A percentile compares a stretch with the other conserved stretches of the same genome.
Evolutionary conservation across 2,797 vertebrate species (phyloP).

Genomic region (Anguilla pacifica): DNA sequence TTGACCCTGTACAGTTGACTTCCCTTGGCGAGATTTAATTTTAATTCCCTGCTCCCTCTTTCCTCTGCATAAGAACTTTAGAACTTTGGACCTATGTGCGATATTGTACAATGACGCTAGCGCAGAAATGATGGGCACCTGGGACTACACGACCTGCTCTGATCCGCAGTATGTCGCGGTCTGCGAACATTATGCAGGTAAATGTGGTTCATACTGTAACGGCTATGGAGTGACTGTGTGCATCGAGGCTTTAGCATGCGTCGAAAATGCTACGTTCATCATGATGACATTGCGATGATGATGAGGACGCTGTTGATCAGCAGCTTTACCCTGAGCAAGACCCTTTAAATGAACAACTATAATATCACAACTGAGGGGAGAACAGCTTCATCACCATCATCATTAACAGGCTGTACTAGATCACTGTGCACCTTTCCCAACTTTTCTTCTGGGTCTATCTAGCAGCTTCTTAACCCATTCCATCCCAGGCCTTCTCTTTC

Average conservation of each 20-base stretch:
- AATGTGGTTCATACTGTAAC: neutral
- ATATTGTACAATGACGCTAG: slow-evolving; percentile 79
- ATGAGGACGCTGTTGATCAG: neutral
- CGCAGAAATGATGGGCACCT: slow-evolving; percentile 83
- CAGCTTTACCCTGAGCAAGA: neutral
- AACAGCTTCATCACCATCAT: neutral
- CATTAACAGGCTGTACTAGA: neutral
- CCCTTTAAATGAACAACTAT: neutral
- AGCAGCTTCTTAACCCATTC: too few species aligned
- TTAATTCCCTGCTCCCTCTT: slow-evolving; percentile 29
- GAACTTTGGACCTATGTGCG: slow-evolving; percentile 76
- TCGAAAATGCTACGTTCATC: neutral
- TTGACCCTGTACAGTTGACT: neutral
- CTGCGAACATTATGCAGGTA: slow-evolving; percentile 87
- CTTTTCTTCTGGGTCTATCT: neutral
- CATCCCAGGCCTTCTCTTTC: too few species aligned
- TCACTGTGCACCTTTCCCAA: neutral
- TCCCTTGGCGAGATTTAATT: neutral
- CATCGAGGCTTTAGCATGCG: neutral
- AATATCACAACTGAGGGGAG: neutral
- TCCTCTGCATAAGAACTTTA: slow-evolving; percentile 69
- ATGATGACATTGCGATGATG: neutral
- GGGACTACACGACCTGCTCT: slow-evolving; percentile 86
- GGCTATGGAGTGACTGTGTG: neutral
- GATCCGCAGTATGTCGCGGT: slow-evolving; percentile 71